Evolutionary conservation across 2,797 vertebrate species (phyloP), one percentile per base, ranked within the genome.

Genomic region (Semaprochilodus insignis): DNA sequence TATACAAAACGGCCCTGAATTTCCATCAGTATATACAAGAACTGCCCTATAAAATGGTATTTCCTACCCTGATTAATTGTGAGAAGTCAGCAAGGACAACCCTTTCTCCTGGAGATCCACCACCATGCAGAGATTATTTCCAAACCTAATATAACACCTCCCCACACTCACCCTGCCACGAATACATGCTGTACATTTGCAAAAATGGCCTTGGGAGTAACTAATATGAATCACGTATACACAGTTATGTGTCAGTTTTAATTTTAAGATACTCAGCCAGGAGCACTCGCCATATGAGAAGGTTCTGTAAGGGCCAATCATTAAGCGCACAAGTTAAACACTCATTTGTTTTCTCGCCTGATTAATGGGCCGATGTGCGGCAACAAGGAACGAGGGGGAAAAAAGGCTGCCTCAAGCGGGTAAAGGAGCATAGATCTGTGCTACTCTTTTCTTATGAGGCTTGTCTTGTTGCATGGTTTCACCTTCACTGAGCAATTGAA

Each of bases 271-370:
- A 31, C 7, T 67, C 34, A 67, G 7, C 34, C 63, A 66, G 63
- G 15, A 21, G 19, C 34, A 40, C 34, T 40, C 19, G 19, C 7
- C 34, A 40, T 67, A 67, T 67, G 19, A 40, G 65, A 21, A 67
- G 63, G 63, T 40, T 21, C 34, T 67, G 65, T 40, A 67, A 67
- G 19, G 31, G 65, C 34, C 34, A 21, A 13, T 67, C 17, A 40
- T 36, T 67, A 67, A 19, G 4, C 62, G 27, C 62, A 34, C 27
- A 31, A 66, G 65, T 67, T 67, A 67, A 67, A 67, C 65, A 67
- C 34, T 40, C 65, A 40, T 67, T 67, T 67, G 34, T 67, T 67
- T 67, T 40, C 17, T n/a, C 34, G 40, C 34, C 19, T 40, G 65
- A 67, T 67, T 40, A 67, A 67, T 44, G 65, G 34, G 65, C 65